Percentiles rank a stretch among this genome's conserved stretches.
Evolutionary conservation across 2,113 vertebrate genomes (phyloP).

Genomic region (Corvus moneduloides): DNA sequence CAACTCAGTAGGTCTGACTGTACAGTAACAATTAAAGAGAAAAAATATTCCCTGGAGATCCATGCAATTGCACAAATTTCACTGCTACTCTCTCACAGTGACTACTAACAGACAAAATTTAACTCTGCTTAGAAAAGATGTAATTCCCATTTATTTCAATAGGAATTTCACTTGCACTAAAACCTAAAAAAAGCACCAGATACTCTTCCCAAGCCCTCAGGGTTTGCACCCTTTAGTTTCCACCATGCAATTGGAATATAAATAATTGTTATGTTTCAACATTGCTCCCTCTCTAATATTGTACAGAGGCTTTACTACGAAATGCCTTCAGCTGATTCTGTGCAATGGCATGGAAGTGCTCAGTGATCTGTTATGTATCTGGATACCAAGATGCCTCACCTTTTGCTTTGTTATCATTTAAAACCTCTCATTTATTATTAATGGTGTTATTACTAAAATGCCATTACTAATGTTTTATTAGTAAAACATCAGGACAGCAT

Average conservation of each 20-base stretch:
- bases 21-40: not conserved
- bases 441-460: not conserved
- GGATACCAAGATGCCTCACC: not conserved
- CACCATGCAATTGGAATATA: not conserved
- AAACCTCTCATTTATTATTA: not conserved
- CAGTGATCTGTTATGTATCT: not conserved
- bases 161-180: not conserved
- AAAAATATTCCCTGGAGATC: not conserved
- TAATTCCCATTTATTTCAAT: not conserved
- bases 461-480: not conserved
- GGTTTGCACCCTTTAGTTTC: not conserved
- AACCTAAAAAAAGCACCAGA: not conserved
- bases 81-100: not conserved
- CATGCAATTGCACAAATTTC: not conserved
- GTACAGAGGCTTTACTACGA: not conserved
- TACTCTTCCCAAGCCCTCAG: not conserved
- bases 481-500: not conserved
- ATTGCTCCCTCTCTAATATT: not conserved
- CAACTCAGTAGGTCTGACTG: not conserved
- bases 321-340: not conserved
- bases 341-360: not conserved
- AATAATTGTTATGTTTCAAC: not conserved
- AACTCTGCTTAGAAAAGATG: not conserved
- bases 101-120: not conserved
- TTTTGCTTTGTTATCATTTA: not conserved